Conservation (phyloP, 2,888 invertebrate genomes). For the Thera obeliscata region DNA sequence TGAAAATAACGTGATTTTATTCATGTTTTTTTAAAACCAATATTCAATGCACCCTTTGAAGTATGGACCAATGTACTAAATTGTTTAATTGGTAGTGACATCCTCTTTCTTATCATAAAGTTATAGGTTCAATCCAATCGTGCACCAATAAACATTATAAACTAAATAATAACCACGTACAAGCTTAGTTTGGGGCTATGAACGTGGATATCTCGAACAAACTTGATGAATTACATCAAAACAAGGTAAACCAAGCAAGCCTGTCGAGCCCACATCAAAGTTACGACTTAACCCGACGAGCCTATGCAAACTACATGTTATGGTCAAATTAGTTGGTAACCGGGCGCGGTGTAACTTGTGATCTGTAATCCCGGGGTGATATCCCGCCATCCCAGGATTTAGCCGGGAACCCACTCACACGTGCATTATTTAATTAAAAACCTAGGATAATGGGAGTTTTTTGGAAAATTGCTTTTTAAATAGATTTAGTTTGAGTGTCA, state of each 20-base stretch:
- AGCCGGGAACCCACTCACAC: slow-evolving; percentile 40
- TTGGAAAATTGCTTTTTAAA: slow-evolving; percentile 15
- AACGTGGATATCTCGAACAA: slow-evolving; percentile 9
- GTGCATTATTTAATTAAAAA: slow-evolving; percentile 57
- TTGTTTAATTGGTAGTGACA: no score
- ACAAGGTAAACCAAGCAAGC: slow-evolving; percentile 15
- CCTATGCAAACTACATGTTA: slow-evolving; percentile 52
- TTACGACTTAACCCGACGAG: slow-evolving; percentile 32
- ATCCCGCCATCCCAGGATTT: slow-evolving; percentile 22
- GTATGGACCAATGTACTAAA: no score
- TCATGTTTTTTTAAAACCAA: no score
- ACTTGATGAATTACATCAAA: slow-evolving; percentile 27
- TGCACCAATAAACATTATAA: background rate
- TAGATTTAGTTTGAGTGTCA: slow-evolving; percentile 5
- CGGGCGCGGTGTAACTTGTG: slow-evolving; percentile 40
- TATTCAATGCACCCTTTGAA: no score
- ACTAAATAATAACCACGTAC: background rate
- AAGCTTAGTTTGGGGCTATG: background rate
- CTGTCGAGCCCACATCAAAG: slow-evolving; percentile 20
- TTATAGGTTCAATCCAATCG: no score
- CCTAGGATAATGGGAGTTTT: slow-evolving; percentile 29
- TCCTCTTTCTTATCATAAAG: no score
- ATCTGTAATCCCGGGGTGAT: slow-evolving; percentile 40
- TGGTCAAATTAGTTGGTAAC: slow-evolving; percentile 56
- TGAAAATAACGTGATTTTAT: background rate